These are phyloP conservation scores for Hippopotamyrus pictus DNA, from an alignment of 2,797 vertebrate species.

Conservation along the genomic window DNA sequence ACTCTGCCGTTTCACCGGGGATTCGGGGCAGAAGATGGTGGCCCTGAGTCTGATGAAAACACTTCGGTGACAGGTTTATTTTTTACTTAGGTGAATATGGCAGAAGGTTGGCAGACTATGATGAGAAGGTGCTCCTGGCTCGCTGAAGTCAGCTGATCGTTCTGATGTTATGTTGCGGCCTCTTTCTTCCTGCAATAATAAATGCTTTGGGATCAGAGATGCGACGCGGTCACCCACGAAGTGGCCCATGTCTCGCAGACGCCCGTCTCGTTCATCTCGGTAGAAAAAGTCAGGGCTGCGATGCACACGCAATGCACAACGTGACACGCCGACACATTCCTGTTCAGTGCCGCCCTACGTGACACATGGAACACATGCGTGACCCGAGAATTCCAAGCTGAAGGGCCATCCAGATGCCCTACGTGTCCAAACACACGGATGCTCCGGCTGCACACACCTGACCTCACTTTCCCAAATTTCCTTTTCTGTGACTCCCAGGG, in stretches of 20 bases:
- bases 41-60: neutral
- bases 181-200: neutral
- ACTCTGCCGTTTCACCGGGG: neutral
- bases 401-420: neutral
- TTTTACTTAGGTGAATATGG: neutral
- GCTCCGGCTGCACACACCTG: neutral
- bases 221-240: neutral
- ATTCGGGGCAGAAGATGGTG: neutral
- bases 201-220: neutral
- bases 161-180: neutral
- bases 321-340: neutral
- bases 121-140: neutral
- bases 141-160: neutral
- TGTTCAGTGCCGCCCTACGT: neutral
- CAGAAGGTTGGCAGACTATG: neutral
- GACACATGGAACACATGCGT: neutral
- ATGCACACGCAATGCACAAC: neutral
- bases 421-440: neutral
- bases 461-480: neutral
- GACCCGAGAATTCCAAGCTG: neutral
- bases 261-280: neutral
- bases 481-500: neutral
- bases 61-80: neutral
- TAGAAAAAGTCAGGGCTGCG: neutral
- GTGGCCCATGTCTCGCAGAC: neutral